These are phyloP conservation scores for Fringilla coelebs DNA, from an alignment of 2,797 vertebrate genomes.

Conservation along the genomic window DNA sequence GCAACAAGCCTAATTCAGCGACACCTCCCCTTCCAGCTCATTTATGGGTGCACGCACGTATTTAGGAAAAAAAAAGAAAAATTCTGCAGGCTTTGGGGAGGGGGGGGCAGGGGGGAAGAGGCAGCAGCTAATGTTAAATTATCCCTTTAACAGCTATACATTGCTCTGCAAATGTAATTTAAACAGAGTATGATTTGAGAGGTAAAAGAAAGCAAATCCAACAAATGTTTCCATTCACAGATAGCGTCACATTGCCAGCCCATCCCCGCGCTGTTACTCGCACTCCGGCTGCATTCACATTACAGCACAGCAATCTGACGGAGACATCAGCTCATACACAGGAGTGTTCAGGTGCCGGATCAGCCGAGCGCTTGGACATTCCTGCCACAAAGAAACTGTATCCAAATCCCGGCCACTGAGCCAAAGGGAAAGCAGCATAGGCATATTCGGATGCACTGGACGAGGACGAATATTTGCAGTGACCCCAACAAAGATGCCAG, in stretches of 20 bases:
- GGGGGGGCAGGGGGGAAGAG: fast-evolving
- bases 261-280: not conserved
- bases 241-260: not conserved
- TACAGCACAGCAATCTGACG: not conserved
- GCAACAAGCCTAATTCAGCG: not conserved
- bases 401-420: not conserved
- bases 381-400: not conserved
- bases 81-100: not conserved
- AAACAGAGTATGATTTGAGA: not conserved
- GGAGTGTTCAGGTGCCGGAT: not conserved
- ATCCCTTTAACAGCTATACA: not conserved
- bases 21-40: not conserved
- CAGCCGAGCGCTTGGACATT: not conserved
- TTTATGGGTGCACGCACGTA: not conserved
- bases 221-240: not conserved
- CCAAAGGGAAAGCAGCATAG: not conserved
- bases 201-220: not conserved
- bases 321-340: not conserved
- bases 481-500: not conserved
- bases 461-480: not conserved
- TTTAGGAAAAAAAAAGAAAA: not conserved
- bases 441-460: not conserved
- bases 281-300: not conserved
- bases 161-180: not conserved
- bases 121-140: not conserved